A percentile compares a stretch with the other conserved stretches of the same genome.
Conservation (phyloP, 2,797 vertebrate genomes). For the Malacoctenus gilli region DNA sequence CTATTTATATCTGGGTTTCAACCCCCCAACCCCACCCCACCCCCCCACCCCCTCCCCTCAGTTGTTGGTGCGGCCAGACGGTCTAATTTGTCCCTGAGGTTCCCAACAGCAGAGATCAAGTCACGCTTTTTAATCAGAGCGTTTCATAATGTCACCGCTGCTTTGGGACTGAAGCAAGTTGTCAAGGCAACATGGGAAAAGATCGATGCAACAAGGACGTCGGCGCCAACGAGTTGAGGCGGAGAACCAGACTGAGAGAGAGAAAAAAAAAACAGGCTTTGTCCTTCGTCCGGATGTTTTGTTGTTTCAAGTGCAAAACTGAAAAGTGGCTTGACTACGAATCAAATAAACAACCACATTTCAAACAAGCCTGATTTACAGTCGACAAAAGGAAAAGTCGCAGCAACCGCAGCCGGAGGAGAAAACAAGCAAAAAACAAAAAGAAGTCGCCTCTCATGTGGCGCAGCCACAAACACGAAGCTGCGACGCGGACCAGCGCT, state of each 20-base stretch:
- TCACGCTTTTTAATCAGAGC: constrained; percentile 17
- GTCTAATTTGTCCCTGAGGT: constrained; percentile 22
- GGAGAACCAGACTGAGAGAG: background rate
- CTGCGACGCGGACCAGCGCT: background rate
- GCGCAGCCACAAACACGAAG: background rate
- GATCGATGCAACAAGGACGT: background rate
- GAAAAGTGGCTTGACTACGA: too few relatives aligned
- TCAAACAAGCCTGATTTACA: too few relatives aligned
- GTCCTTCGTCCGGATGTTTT: background rate
- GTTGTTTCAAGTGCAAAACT: background rate
- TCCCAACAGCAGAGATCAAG: constrained; percentile 4
- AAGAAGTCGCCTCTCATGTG: background rate
- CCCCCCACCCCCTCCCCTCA: constrained; percentile 70
- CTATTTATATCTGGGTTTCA: constrained; percentile 60
- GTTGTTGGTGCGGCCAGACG: constrained; percentile 12
- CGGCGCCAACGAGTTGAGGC: constrained; percentile 1
- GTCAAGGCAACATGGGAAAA: constrained; percentile 14
- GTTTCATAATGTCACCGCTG: constrained; percentile 22
- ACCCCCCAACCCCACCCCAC: constrained; percentile 69
- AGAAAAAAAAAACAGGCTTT: background rate
- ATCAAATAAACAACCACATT: too few relatives aligned
- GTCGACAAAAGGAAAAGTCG: too few relatives aligned
- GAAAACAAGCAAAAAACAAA: too few relatives aligned
- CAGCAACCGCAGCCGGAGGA: too few relatives aligned
- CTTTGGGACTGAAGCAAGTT: constrained; percentile 23